Base-by-base conservation (phyloP, 2,113 vertebrate species). In the Nycticorax nycticorax region DNA sequence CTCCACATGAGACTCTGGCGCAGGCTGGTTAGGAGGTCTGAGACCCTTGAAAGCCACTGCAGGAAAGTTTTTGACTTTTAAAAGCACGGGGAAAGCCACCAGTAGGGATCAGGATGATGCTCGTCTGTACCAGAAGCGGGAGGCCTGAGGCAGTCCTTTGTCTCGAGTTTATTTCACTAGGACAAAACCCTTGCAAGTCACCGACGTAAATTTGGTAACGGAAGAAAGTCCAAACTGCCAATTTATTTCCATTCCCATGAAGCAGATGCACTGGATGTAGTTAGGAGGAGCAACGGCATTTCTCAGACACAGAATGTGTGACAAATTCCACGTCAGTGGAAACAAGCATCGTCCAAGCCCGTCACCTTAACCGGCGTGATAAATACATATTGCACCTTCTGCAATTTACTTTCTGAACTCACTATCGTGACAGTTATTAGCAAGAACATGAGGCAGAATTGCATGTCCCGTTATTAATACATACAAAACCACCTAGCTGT, bases 141-240 rank as follows among this genome's bases (percentile, higher is more conserved):
- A 84, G 43, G 67, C n/a, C 66, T 33, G 35, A 37, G 48, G n/a
- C 52, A 71, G 43, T 41, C 45, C 59, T 63, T 66, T 9, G 56
- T 52, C 45, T 81, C 13, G 3, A 33, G 14, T 45, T 80, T 60
- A 59, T 72, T 64, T 80, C 10, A 33, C 17, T 8, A 21, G 23
- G 14, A 73, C 56, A 41, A 68, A 78, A 55, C 41, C 28, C 56
- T 53, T 12, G 11, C 14, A 19, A 27, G 32, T 35, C 30, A 45
- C 63, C 57, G 35, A 64, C 0, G 0, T n/a, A 5, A 59, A 80
- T 45, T 7, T 55, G 26, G 17, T 30, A 39, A 64, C 0, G 16
- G 33, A n/a, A 56, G 1, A 28, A 80, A 66, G 17, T 33, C 56
- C 27, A 55, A 26, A 56, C 43, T 30, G 32, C 41, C 14, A 4